These are phyloP conservation scores for Mus caroli DNA, from an alignment of 2,797 vertebrate species.

Conservation along the genomic window DNA sequence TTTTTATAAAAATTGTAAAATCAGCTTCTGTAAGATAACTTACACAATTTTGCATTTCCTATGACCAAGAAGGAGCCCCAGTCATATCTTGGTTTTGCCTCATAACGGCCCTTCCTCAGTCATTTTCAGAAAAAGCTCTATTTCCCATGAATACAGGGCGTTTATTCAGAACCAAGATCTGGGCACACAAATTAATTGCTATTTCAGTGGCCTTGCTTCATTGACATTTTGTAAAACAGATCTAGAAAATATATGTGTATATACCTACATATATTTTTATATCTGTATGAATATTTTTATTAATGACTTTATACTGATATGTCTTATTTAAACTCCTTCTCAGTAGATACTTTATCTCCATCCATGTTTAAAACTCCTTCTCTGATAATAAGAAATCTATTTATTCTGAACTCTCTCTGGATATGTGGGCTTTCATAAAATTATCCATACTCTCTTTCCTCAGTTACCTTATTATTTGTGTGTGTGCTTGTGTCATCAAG, in stretches of 20 bases:
- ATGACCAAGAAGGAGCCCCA: neutral
- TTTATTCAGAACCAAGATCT: conserved; percentile 13
- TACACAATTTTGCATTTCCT: conserved; percentile 3
- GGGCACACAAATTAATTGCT: neutral
- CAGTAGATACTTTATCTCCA: neutral
- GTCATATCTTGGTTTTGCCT: neutral
- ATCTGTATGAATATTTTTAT: conserved; percentile 1
- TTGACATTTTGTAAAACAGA: neutral
- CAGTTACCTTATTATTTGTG: neutral
- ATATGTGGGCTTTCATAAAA: neutral
- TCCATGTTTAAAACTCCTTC: neutral
- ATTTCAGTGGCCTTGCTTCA: neutral
- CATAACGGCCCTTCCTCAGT: neutral
- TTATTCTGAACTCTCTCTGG: neutral
- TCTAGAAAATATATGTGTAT: neutral
- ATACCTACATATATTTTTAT: neutral
- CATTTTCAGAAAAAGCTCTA: neutral
- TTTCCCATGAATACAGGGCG: neutral
- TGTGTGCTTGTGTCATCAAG: neutral
- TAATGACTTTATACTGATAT: neutral
- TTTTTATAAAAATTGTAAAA: neutral
- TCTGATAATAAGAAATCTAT: neutral
- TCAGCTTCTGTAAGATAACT: neutral
- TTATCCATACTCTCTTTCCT: neutral
- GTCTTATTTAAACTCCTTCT: neutral